Conservation (phyloP, 2,797 vertebrate genomes). For the Typhlichthys eigenmanni region DNA sequence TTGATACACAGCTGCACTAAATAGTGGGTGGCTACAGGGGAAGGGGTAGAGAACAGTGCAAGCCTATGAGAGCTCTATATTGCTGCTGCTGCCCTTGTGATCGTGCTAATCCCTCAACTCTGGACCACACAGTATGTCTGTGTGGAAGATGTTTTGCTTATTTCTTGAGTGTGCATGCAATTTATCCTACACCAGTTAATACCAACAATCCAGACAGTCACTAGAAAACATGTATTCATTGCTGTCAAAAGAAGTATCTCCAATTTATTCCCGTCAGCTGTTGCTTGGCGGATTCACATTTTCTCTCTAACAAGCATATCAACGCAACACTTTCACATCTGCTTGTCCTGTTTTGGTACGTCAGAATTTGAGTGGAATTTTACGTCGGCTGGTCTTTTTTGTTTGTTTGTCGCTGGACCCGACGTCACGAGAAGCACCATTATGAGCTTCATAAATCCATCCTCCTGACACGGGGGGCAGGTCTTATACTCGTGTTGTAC, state of each 20-base stretch:
- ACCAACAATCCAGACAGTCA: not conserved
- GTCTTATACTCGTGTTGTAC: slow-evolving; percentile 21
- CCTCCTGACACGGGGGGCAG: slow-evolving; percentile 19
- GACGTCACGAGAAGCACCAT: slow-evolving; percentile 26
- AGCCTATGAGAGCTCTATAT: too few species aligned
- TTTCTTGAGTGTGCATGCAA: slow-evolving; percentile 1
- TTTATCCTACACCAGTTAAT: not conserved
- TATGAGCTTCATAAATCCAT: slow-evolving; percentile 20
- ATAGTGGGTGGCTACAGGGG: too few species aligned
- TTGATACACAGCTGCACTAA: too few species aligned
- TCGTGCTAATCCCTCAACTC: too few species aligned
- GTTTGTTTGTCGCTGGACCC: not conserved
- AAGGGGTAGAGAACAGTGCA: too few species aligned
- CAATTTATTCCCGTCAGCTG: slow-evolving; percentile 14
- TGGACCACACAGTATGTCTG: not conserved
- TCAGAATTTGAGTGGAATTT: slow-evolving; percentile 10
- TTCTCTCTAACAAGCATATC: slow-evolving; percentile 10
- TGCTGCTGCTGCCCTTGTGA: too few species aligned
- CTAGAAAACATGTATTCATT: not conserved
- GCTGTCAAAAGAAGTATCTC: not conserved
- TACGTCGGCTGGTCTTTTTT: slow-evolving; percentile 10
- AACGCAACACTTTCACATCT: slow-evolving; percentile 25
- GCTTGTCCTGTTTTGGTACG: slow-evolving; percentile 12
- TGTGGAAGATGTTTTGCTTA: not conserved
- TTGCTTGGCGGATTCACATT: slow-evolving; percentile 5